Evolutionary conservation across 2,113 vertebrate genomes (phyloP).

Genomic region (Echinops telfairi): DNA sequence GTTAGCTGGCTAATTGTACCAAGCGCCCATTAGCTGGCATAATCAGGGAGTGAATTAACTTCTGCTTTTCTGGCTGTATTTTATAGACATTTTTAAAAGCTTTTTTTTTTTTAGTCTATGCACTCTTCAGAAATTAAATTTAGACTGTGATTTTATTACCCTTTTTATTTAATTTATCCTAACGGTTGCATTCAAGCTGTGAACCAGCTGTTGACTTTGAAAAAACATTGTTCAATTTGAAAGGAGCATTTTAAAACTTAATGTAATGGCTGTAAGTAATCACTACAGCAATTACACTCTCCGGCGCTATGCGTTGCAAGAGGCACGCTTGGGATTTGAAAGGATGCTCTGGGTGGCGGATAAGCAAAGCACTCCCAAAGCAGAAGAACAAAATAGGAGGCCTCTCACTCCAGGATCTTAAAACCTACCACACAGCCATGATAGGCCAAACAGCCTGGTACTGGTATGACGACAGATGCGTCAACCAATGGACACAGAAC

Average conservation of each 20-base stretch:
- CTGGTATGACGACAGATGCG: no score
- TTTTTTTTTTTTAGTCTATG: slow-evolving; percentile 71
- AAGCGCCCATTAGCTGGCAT: slow-evolving; percentile 47
- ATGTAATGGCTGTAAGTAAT: slow-evolving; percentile 88
- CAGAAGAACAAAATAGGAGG: no score
- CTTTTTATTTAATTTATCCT: slow-evolving; percentile 92
- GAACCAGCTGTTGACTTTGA: slow-evolving; percentile 91
- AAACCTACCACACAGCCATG: no score
- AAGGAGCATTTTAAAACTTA: slow-evolving; percentile 87
- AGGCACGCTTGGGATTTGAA: slow-evolving; percentile 54
- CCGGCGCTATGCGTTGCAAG: neutral
- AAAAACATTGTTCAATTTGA: slow-evolving; percentile 91
- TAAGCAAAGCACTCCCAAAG: no score
- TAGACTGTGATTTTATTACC: slow-evolving; percentile 89
- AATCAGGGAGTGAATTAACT: slow-evolving; percentile 80
- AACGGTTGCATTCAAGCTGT: slow-evolving; percentile 89
- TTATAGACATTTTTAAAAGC: slow-evolving; percentile 84
- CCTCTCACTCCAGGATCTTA: no score
- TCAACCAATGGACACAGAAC: no score
- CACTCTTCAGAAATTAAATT: slow-evolving; percentile 89
- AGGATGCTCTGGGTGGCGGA: slow-evolving; percentile 41
- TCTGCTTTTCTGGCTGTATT: slow-evolving; percentile 83
- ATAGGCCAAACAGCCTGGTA: no score
- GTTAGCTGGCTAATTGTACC: slow-evolving; percentile 2
- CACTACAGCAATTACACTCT: slow-evolving; percentile 83